Base-by-base conservation (phyloP, 2,888 invertebrate species). In the Athripsodes cinereus region DNA sequence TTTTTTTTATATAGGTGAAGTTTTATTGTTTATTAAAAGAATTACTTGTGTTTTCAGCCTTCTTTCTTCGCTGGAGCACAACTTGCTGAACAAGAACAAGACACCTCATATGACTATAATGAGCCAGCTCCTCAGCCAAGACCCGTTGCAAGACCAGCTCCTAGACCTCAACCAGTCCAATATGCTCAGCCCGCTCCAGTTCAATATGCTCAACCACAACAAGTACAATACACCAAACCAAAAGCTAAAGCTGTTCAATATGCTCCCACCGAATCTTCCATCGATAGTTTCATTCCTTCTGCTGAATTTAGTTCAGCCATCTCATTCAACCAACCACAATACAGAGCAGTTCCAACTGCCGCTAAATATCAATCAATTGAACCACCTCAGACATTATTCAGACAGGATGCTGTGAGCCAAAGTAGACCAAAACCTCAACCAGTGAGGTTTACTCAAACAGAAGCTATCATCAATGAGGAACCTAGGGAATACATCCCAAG, bases 41-140 rank as follows among this genome's bases (percentile, higher is more conserved):
- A 26, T 26, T 16, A 40, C 5, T 40, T 13, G 16, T 8, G 40
- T 40, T 16, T 67, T 1, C 70, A 79, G 78, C 77, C 78, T 1
- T 67, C 70, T 31, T 76, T 77, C 71, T 76, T 79, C 68, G 53
- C 77, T 18, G 78, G 78, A 21, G 77, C 77, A 5, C 70, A 78
- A 3, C 74, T 66, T 66, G 52, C 70, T 69, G 26, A 67, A 67
- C 70, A 69, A 13, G 67, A 68, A 40, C 66, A 67, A 55, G 68
- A 68, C 52, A 69, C 70, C 40, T 68, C 67, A 48, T 61, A 54
- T 52, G 60, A 60, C 35, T 63, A 63, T 19, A 58, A 63, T 16
- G 55, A 63, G 16, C 56, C 56, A 20, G 65, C 67, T 16, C 67
- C 67, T 60, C 56, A 66, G 59, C 54, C 65, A 18, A 62, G 59